A percentile compares a stretch with the other conserved stretches of the same genome.
phyloP scores from a whole-genome alignment of 2,888 invertebrate genomes.

The Pristionchus maxplancki region DNA sequence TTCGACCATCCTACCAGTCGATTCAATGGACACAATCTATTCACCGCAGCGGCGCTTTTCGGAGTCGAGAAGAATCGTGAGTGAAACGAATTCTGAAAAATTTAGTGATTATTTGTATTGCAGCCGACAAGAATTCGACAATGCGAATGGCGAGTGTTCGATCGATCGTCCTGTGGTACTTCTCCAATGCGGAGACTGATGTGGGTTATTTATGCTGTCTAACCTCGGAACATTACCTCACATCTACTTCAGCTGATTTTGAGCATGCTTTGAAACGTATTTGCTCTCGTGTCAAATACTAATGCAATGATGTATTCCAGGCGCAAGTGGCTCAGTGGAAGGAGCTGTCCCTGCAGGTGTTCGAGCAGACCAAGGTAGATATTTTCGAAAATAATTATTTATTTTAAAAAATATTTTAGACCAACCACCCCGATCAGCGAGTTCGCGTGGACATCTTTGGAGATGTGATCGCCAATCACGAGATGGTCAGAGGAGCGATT shows the following conservation, averaged over 20 bases:
- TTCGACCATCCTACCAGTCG: slow-evolving; percentile 61
- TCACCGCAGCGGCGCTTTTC: slow-evolving; percentile 63
- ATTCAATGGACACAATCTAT: slow-evolving; percentile 57
- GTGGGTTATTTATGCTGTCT: background rate
- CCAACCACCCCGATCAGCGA: background rate
- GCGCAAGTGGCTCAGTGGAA: slow-evolving; percentile 52
- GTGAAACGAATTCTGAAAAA: background rate
- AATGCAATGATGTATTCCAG: slow-evolving; percentile 25
- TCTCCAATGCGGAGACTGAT: slow-evolving; percentile 70
- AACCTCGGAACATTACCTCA: too few species aligned
- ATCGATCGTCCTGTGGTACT: slow-evolving; percentile 74
- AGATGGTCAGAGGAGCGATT: slow-evolving; percentile 76
- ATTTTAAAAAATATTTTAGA: background rate
- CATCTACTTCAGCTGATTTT: too few species aligned
- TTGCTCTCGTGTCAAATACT: too few species aligned
- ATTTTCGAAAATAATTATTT: background rate
- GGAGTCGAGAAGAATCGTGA: slow-evolving; percentile 55
- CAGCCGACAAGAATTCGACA: slow-evolving; percentile 48
- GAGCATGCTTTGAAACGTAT: background rate
- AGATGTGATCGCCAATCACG: slow-evolving; percentile 75
- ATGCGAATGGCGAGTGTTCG: slow-evolving; percentile 56
- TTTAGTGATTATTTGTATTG: background rate
- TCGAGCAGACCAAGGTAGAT: slow-evolving; percentile 62
- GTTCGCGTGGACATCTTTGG: slow-evolving; percentile 74
- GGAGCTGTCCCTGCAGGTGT: slow-evolving; percentile 60